Conservation (phyloP, 2,797 vertebrate species). For the Propithecus deckenii region DNA sequence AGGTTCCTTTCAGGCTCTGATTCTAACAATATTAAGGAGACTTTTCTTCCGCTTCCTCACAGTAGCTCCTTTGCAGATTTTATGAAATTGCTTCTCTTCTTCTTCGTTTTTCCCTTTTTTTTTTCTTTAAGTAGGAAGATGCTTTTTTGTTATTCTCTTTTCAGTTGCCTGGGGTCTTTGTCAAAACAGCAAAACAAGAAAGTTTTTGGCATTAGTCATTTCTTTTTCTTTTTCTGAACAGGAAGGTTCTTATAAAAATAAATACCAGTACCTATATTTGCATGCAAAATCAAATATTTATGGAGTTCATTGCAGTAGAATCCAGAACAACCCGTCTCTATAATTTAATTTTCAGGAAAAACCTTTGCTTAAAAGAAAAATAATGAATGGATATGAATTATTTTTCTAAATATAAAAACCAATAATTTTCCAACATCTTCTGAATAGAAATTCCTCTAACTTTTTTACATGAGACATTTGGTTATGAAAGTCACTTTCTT, state of each 20-base stretch:
- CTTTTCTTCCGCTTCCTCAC: not conserved
- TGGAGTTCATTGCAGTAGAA: not conserved
- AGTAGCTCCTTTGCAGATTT: not conserved
- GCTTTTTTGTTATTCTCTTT: not conserved
- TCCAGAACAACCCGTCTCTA: not conserved
- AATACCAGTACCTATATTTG: not conserved
- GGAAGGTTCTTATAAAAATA: not conserved
- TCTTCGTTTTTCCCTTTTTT: not conserved
- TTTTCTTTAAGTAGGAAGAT: not conserved
- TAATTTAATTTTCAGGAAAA: constrained; percentile 12
- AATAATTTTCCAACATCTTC: not conserved
- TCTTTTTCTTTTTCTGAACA: not conserved
- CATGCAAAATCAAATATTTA: constrained; percentile 39
- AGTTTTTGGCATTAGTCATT: not conserved
- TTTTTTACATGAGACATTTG: not conserved
- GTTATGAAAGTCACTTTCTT: not conserved
- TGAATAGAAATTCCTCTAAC: not conserved
- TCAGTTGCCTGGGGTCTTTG: not conserved
- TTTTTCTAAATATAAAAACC: not conserved
- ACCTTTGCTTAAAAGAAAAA: not conserved
- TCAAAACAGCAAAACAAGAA: not conserved
- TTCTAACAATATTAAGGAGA: constrained; percentile 11
- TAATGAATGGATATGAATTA: not conserved
- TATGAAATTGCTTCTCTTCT: not conserved
- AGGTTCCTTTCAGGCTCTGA: constrained; percentile 2